A percentile compares a stretch with the other conserved stretches of the same genome.
phyloP scores from a whole-genome alignment of 2,113 vertebrate species.

The Tachysurus fulvidraco region DNA sequence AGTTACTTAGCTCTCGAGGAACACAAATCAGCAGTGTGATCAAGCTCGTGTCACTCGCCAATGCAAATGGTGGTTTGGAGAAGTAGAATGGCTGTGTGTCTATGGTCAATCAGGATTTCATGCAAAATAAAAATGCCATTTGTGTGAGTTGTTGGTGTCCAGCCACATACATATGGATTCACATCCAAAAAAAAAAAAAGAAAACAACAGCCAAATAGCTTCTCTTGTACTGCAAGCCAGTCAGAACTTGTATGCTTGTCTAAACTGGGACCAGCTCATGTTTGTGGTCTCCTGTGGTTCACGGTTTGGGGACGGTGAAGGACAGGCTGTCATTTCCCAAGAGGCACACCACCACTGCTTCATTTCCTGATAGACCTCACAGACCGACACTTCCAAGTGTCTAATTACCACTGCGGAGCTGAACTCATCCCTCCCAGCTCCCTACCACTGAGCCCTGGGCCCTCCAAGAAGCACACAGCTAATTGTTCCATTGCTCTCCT shows the following conservation, averaged over 20 bases:
- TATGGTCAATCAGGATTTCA: constrained; percentile 36
- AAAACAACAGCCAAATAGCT: constrained; percentile 82
- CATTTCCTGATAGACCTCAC: constrained; percentile 87
- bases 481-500: constrained; percentile 84
- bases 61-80: constrained; percentile 34
- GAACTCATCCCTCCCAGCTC: constrained; percentile 56
- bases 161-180: constrained; percentile 45
- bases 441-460: constrained; percentile 70
- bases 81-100: not conserved
- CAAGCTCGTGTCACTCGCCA: constrained; percentile 29
- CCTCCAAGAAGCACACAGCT: constrained; percentile 69
- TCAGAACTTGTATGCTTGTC: constrained; percentile 90
- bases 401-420: constrained; percentile 74
- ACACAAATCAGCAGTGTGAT: constrained; percentile 33
- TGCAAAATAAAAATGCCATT: constrained; percentile 38
- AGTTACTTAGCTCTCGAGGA: constrained; percentile 39
- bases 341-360: constrained; percentile 74
- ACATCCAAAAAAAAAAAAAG: constrained; percentile 60
- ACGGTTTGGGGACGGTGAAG: constrained; percentile 61
- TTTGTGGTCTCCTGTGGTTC: constrained; percentile 87
- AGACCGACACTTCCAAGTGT: constrained; percentile 83
- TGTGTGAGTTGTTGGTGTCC: constrained; percentile 18
- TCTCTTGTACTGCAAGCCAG: constrained; percentile 87
- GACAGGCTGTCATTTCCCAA: constrained; percentile 75
- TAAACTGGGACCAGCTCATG: constrained; percentile 87